Conservation (phyloP, 2,113 vertebrate genomes). For the Erythrocebus patas region DNA sequence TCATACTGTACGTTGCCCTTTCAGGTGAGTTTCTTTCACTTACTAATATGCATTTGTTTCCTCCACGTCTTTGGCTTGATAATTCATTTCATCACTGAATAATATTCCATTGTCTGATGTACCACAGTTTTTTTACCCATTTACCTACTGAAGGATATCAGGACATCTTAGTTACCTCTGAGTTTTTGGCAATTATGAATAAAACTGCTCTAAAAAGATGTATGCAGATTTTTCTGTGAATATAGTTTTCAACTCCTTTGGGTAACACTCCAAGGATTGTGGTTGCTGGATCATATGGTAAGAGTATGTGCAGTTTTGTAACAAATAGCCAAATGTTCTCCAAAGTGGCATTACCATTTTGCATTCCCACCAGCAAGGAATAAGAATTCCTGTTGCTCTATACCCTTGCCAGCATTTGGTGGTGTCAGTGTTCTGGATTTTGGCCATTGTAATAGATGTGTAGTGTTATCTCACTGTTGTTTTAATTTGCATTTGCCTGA, state of each 20-base stretch:
- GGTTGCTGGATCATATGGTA: neutral
- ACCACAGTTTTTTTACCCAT: neutral
- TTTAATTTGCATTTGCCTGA: neutral
- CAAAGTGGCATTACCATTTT: neutral
- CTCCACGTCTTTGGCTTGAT: neutral
- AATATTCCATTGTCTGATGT: neutral
- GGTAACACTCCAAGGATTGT: neutral
- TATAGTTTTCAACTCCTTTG: neutral
- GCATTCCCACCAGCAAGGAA: neutral
- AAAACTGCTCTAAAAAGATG: neutral
- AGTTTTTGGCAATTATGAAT: neutral
- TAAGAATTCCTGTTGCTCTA: neutral
- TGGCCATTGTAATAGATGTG: neutral
- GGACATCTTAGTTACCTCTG: neutral
- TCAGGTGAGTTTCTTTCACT: neutral
- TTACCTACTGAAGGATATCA: neutral
- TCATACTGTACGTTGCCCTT: neutral
- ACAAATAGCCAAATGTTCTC: neutral
- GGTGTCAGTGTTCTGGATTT: neutral
- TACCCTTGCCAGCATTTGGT: neutral
- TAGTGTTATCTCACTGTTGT: neutral
- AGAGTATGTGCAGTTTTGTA: neutral
- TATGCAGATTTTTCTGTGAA: neutral
- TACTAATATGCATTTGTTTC: neutral
- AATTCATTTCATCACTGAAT: neutral